Evolutionary conservation across 2,797 vertebrate genomes (phyloP).

Genomic region (Hippopotamyrus pictus): DNA sequence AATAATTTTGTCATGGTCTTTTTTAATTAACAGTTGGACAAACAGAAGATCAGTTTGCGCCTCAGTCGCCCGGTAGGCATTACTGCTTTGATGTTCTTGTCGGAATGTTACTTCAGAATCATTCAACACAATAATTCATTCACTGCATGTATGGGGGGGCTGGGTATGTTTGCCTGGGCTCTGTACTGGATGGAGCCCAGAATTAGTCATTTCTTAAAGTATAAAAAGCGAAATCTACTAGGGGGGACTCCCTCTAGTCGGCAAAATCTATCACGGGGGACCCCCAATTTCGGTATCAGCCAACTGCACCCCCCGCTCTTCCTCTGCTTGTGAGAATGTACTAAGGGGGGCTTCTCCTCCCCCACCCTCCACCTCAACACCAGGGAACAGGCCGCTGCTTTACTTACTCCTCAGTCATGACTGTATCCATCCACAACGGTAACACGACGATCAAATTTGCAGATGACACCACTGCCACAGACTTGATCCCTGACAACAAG

Average conservation of each 20-base stretch:
- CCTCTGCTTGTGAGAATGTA: background rate
- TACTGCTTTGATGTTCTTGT: background rate
- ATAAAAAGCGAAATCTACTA: background rate
- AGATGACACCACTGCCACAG: background rate
- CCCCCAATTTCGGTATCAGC: background rate
- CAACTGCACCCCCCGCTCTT: background rate
- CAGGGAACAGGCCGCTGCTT: background rate
- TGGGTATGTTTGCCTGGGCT: background rate
- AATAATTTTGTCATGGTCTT: background rate
- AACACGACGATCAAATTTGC: background rate
- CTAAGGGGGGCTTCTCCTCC: background rate
- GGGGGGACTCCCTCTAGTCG: background rate
- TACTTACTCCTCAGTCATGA: background rate
- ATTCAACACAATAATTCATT: background rate
- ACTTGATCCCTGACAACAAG: background rate
- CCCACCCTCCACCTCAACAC: background rate
- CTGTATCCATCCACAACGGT: background rate
- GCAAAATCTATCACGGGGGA: background rate
- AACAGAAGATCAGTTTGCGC: background rate
- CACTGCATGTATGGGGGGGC: background rate
- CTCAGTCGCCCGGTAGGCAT: background rate
- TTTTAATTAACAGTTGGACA: background rate
- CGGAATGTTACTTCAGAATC: background rate
- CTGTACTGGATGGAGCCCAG: background rate
- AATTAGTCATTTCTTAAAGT: background rate